These are phyloP conservation scores for Lophotis ruficrista DNA, from an alignment of 2,113 vertebrate species.

Conservation along the genomic window DNA sequence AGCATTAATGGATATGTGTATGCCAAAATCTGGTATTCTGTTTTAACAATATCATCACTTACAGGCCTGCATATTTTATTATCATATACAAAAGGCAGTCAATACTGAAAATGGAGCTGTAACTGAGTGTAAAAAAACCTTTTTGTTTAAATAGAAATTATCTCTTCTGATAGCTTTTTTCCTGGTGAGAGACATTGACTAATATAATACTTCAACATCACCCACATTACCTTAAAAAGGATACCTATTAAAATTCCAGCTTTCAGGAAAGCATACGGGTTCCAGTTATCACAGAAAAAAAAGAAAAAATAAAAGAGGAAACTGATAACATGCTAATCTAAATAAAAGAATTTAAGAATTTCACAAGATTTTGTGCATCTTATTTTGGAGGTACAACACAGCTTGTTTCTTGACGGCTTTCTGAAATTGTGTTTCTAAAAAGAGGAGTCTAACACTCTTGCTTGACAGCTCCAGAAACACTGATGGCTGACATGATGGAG, in stretches of 20 bases:
- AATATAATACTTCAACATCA: background rate
- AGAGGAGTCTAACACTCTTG: background rate
- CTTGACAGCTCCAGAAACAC: background rate
- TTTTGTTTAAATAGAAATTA: background rate
- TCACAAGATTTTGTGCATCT: background rate
- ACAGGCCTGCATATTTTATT: background rate
- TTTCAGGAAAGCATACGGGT: background rate
- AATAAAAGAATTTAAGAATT: background rate
- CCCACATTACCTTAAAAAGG: background rate
- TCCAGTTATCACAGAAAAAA: background rate
- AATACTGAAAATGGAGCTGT: background rate
- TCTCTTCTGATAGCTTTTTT: background rate
- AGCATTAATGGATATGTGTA: fast-evolving
- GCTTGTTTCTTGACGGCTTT: background rate
- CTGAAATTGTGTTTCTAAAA: background rate
- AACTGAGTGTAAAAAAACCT: background rate
- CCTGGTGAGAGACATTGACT: background rate
- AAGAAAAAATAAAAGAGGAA: background rate
- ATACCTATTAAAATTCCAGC: background rate
- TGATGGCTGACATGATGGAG: background rate
- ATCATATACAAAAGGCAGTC: background rate
- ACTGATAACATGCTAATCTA: background rate
- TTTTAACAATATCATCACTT: background rate
- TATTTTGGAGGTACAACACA: background rate
- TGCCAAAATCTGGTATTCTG: background rate